Evolutionary conservation across 1,140 invertebrate species (phyloP).

Genomic region (Neodiprion fabricii): DNA sequence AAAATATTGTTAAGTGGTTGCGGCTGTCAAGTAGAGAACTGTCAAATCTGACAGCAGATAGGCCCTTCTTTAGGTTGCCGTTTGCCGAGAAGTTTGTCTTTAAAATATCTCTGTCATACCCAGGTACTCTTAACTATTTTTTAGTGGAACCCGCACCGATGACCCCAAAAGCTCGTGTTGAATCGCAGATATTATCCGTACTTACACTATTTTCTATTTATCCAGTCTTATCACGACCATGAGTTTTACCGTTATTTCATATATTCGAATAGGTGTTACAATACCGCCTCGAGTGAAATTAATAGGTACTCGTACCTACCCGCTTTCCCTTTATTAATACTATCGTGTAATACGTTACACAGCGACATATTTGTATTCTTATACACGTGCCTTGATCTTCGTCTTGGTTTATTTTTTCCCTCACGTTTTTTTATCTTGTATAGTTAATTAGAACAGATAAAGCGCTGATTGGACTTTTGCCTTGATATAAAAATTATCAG

Average conservation of each 20-base stretch:
- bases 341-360: too few relatives aligned
- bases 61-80: neutral
- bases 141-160: too few relatives aligned
- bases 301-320: too few relatives aligned
- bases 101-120: neutral
- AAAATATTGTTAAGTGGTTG: slow-evolving; percentile 1
- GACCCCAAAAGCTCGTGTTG: neutral
- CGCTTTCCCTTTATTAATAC: too few relatives aligned
- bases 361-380: too few relatives aligned
- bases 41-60: slow-evolving; percentile 7
- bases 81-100: neutral
- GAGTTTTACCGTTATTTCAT: neutral
- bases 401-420: too few relatives aligned
- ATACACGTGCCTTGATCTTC: too few relatives aligned
- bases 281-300: too few relatives aligned
- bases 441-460: slow-evolving; percentile 11
- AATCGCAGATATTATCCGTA: neutral
- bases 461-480: neutral
- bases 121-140: too few relatives aligned
- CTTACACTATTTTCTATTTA: neutral
- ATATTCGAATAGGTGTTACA: too few relatives aligned
- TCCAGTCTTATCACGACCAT: neutral
- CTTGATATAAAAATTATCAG: slow-evolving; percentile 1
- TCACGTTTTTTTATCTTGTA: neutral
- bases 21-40: neutral